Evolutionary conservation across 2,888 invertebrate species (phyloP), one percentile per base, ranked within the genome.

Genomic region (Norana najaformis): DNA sequence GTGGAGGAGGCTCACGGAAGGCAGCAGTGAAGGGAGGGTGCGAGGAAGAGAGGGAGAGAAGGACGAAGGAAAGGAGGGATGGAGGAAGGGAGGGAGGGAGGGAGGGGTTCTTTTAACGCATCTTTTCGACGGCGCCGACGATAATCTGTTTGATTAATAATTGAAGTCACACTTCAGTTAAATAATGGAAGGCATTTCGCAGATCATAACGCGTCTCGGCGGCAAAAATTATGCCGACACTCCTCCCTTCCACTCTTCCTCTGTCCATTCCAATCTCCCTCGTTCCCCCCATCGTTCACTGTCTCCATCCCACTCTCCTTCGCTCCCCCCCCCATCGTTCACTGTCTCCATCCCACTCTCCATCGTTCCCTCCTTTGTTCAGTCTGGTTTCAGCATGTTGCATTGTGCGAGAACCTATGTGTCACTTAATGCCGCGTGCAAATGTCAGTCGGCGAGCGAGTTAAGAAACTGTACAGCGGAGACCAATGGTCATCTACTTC

Each of bases 41-140:
- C n/a, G n/a, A n/a, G n/a, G 47, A 47, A 69, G 69, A 36, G 89
- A 41, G n/a, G n/a, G 89, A 88, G 88, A 5, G 89, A 39, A 39
- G 20, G 41, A 41, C 38, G 34, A 20, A 88, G 37, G 34, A 35
- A 23, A 20, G 34, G 47, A 88, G 89, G 34, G 37, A 88, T 2
- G n/a, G 0, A 88, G 41, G 0, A 11, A 41, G 37, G 6, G 41
- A 88, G 30, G 30, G 18, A 85, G 8, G 18, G 88, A 88, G 88
- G 38, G 88, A 35, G 38, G 18, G 82, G 35, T 20, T 37, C 38
- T 88, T 88, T 36, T 88, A 38, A 36, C 34, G 88, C 23, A n/a
- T 20, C 20, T 69, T 20, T 23, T 23, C 23, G 23, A 69, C 36
- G 38, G 36, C 88, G 88, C 30, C 38, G 38, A 38, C 20, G 38